Evolutionary conservation across 1,140 invertebrate species (phyloP), one percentile per base, ranked within the genome.

Genomic region (Dendrolimus punctatus): DNA sequence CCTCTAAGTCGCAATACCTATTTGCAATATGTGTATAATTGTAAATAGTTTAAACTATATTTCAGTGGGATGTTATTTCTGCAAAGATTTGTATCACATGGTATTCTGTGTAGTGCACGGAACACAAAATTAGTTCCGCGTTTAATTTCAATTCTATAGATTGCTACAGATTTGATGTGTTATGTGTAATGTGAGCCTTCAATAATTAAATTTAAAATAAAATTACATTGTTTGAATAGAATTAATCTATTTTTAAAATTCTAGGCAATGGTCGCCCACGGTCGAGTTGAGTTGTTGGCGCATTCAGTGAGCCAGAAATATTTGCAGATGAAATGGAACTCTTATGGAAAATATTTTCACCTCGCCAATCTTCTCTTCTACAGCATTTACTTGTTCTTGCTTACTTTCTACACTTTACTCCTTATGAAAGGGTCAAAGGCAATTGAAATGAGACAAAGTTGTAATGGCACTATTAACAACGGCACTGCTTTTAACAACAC

Each of bases 311-410:
- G 92, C 61, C 93, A 95, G 71, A 95, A 95, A 82, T 95, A 95
- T 76, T 78, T 95, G 39, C 92, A 95, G 81, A 95, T 95, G 93
- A 95, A 95, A 85, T 95, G 94, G 94, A 93, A 95, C 73, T 92
- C 93, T 0, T 95, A 95, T 73, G 94, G 94, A 52, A 95, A 95
- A 88, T 95, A 95, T 71, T 94, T 95, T 72, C 94, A 95, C 68
- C 65, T 95, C 10, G 89, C 91, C 2, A 93, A 95, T 79, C 80
- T 95, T 5, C 72, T 95, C 4, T 89, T 95, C 49, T 95, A 95
- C 75, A 90, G 90, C 48, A 88, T 95, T 49, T 95, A 93, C 72
- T 79, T 95, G 44, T 81, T 88, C n/a, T 92, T 93, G 58, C 90
- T 95, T 0, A 95, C 94, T 0, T 80, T 91, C 39, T 94, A 92